Evolutionary conservation across 2,113 vertebrate species (phyloP).

Genomic region (Micromys minutus): DNA sequence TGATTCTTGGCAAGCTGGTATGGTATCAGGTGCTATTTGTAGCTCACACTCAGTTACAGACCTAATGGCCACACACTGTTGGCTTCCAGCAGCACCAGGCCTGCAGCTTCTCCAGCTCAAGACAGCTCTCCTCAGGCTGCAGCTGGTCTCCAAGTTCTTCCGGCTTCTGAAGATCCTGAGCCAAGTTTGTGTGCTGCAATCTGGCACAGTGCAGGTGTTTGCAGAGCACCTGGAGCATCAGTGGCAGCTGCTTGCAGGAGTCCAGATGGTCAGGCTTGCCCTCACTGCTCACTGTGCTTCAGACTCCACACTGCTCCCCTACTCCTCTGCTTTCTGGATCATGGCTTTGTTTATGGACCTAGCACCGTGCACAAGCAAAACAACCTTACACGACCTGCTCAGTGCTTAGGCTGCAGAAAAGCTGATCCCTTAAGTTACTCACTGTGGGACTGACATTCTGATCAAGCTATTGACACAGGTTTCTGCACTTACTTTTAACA

Average conservation of each 20-base stretch:
- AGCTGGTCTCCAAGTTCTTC: not conserved
- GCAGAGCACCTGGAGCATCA: not conserved
- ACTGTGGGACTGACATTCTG: not conserved
- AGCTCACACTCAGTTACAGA: not conserved
- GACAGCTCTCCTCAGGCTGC: not conserved
- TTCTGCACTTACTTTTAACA: slow-evolving; percentile 10
- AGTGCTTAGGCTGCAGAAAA: too few species aligned
- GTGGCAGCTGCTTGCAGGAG: not conserved
- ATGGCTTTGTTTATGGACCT: not conserved
- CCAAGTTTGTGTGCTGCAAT: not conserved
- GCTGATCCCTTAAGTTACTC: not conserved
- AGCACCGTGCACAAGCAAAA: not conserved
- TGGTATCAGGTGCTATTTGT: not conserved
- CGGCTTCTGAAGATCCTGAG: not conserved
- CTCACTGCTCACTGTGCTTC: accelerated
- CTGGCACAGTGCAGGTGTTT: not conserved
- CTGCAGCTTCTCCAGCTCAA: not conserved
- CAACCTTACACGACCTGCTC: not conserved
- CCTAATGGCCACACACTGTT: not conserved
- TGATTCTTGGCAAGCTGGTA: not conserved
- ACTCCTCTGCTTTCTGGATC: not conserved
- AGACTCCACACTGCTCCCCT: not conserved
- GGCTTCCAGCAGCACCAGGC: not conserved
- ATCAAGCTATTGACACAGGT: not conserved
- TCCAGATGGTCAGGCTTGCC: not conserved